Evolutionary conservation across 2,888 invertebrate species (phyloP), one percentile per base, ranked within the genome.

Genomic region (Stratiomys singularior): DNA sequence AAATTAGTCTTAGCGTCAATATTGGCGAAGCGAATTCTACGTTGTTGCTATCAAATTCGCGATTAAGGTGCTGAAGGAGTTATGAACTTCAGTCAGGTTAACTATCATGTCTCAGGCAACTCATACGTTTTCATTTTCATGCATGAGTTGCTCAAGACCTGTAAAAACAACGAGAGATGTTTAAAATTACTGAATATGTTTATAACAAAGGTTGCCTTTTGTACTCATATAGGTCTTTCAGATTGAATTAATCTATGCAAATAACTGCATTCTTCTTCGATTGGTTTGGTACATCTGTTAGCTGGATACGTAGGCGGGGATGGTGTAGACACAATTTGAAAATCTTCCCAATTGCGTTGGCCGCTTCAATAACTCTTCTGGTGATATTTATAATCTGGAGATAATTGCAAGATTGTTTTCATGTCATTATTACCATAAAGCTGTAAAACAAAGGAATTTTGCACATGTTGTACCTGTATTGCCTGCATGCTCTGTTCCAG

Each of bases 1-100:
- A 77, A 79, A 79, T 79, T 79, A 76, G 76, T 77, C 77, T 79
- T 79, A 77, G 77, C 79, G 77, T 77, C 77, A 77, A 77, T 79
- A 79, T 79, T 79, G 79, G 76, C 76, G 64, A 60, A 77, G 72
- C 79, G 56, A 79, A 78, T 78, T 78, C 71, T 47, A 15, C 46
- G 11, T 11, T 44, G 66, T 47, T 64, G 37, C 30, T 60, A 60
- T 21, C 58, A 52, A 21, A 60, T 74, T 56, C 27, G 25, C 44
- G 28, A 60, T 71, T 58, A 66, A 79, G 77, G 79, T 79, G 79
- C 46, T 77, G 77, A 77, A 67, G 79, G 72, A 77, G 27, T 37
- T 37, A 37, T 72, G 71, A 77, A 77, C 72, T 72, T 78, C 67
- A 56, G 63, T 60, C 47, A 60, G 44, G 46, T 25, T 9, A n/a